These are phyloP conservation scores for Bombus impatiens DNA, from an alignment of 1,140 invertebrate species.

Conservation along the genomic window DNA sequence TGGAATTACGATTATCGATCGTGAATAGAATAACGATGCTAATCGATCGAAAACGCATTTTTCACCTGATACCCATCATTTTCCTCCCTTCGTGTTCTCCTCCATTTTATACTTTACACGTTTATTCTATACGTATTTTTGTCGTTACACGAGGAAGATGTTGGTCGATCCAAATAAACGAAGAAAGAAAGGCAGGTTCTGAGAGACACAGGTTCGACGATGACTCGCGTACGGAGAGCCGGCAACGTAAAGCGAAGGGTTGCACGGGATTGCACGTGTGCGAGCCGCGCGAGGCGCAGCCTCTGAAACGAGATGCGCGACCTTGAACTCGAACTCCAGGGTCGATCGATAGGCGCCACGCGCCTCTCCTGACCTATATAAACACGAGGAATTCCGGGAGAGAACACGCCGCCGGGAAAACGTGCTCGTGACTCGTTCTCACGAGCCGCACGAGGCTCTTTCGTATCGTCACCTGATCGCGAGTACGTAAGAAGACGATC, in stretches of 20 bases:
- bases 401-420: constrained; percentile 11
- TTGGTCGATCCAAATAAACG: background rate
- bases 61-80: background rate
- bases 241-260: background rate
- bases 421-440: background rate
- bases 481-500: too few relatives aligned
- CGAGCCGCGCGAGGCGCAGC: constrained; percentile 43
- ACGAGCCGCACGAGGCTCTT: background rate
- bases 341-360: constrained; percentile 77
- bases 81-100: background rate
- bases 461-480: background rate
- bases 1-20: background rate
- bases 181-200: background rate
- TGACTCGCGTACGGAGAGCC: background rate
- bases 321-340: constrained; percentile 77
- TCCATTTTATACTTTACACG: background rate
- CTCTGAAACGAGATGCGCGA: constrained; percentile 70
- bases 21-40: background rate
- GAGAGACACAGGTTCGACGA: background rate
- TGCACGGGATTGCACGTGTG: constrained; percentile 3
- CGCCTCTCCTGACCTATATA: constrained; percentile 73
- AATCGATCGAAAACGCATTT: background rate
- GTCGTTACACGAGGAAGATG: background rate
- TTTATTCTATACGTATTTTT: background rate
- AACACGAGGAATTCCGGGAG: constrained; percentile 60